Evolutionary conservation across 2,797 vertebrate species (phyloP), one percentile per base, ranked within the genome.

Genomic region (Alauda arvensis): DNA sequence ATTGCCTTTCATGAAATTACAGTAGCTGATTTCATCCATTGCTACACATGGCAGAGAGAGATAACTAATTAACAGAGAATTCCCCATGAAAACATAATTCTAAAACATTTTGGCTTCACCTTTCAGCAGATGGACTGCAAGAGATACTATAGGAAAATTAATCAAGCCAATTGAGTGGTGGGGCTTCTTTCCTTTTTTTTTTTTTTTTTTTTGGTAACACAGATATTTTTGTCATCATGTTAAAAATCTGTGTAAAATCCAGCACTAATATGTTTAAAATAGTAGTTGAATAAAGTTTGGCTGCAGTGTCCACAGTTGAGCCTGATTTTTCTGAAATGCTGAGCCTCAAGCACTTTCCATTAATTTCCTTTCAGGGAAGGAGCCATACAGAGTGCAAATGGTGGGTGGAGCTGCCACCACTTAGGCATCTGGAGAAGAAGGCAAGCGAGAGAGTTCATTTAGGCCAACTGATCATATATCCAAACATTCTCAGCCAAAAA

Each of bases 11-110:
- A 83, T 93, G 84, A 93, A 93, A 88, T 92, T 94, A 93, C 56
- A 90, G 85, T 85, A 87, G 77, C 89, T 93, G 89, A 93, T 95
- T 92, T 92, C 72, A 92, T 94, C 91, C 83, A 42, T 92, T 91
- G 76, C 84, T 95, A 87, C 93, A 93, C 95, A 95, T 94, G 94
- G 93, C 94, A 92, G 77, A 91, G 94, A 95, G 84, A 92, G 40
- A 94, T 70, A 95, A 93, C 87, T 92, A 94, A 95, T 95, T 95
- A 95, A 92, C 89, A 93, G 62, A 93, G 94, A 95, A 95, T 90
- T 95, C 95, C 95, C 95, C 84, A 53, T 90, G 95, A 95, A 95
- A 95, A 94, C 91, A 94, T 96, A 95, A 95, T 89, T 94, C 94
- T 93, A 90, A 95, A 95, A 63, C 16, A 90, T 93, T 95, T 96